Evolutionary conservation across 2,113 vertebrate species (phyloP), one percentile per base, ranked within the genome.

Genomic region (Emberiza fucata): DNA sequence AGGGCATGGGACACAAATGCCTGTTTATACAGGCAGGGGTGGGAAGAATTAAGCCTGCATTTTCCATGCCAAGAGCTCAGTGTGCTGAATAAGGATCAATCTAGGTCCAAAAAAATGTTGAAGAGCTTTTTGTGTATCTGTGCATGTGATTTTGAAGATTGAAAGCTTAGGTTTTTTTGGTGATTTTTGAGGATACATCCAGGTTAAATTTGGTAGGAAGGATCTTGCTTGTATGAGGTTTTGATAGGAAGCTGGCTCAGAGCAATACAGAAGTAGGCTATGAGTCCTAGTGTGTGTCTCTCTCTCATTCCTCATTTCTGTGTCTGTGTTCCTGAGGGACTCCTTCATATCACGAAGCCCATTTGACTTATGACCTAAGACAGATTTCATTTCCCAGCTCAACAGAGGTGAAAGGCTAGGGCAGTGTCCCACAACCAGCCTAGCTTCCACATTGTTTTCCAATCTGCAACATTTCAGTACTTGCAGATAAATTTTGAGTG

Each of bases 251-350:
- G 48, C 65, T 11, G 9, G 37, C 42, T 79, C 80, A 56, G 82
- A 66, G 57, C 71, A 37, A 35, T 53, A 33, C 35, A 80, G 42
- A 82, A 86, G 50, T 70, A 86, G 90, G 50, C 73, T 95, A 73
- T 82, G 85, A 92, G 66, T 90, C 54, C 42, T 96, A 29, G 14
- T 44, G 39, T 11, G 29, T 81, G 14, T 63, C 5, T 79, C 27
- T 93, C 66, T 76, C 42, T 92, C 79, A 23, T 89, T 88, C 71
- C 63, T 90, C 59, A 64, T 92, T 96, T 95, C 56, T 92, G 60
- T 72, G 28, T 31, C 57, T 80, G 60, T 1, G 0, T 68, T 94
- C 90, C 79, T 83, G 72, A 94, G 92, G 70, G 90, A 93, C 82
- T 88, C 56, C 63, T 84, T 92, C 54, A 18, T 80, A 87, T 87